Base-by-base conservation (phyloP, 2,888 invertebrate genomes). In the Parnassius apollo region DNA sequence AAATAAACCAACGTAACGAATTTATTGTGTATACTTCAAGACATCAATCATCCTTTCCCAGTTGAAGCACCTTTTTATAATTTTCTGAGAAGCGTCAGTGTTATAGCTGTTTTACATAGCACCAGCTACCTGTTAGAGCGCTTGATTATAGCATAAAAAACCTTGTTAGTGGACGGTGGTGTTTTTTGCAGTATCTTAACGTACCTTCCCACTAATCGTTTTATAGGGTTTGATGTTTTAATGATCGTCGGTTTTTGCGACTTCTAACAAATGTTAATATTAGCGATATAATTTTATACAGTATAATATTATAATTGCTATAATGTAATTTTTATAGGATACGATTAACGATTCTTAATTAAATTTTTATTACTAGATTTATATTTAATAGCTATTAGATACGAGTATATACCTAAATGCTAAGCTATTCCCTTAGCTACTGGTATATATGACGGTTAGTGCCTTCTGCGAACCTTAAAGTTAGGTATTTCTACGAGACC, bases 161-260 rank as follows among this genome's bases (percentile, higher is more conserved):
- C 82, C 84, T 88, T 76, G 88, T 89, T 89, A 87, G 81, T 74
- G 70, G 70, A 70, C 68, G 66, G 59, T 63, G 64, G 69, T 65
- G 72, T 79, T 85, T 85, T 87, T 84, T 83, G 80, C 82, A 73
- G 69, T 75, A 66, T 50, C 64, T 70, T 70, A 75, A 78, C 74
- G 73, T 77, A 77, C 77, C 78, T 75, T 72, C 67, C 65, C 77
- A 80, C 82, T 84, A 88, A 88, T 84, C 84, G 83, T 73, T 88
- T 87, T 88, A 87, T 83, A 86, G 86, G 85, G 81, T 77, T 72
- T 85, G 86, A 87, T 83, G 84, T 75, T 81, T 81, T 84, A 82
- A 84, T 81, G 75, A 79, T 76, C 72, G 71, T 68, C 63, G 71
- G 74, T 70, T 70, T 71, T 75, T 55, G 64, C 66, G 65, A 68